Evolutionary conservation across 2,888 invertebrate genomes (phyloP), one percentile per base, ranked within the genome.

Genomic region (Kuschelorhynchus macadamiae): DNA sequence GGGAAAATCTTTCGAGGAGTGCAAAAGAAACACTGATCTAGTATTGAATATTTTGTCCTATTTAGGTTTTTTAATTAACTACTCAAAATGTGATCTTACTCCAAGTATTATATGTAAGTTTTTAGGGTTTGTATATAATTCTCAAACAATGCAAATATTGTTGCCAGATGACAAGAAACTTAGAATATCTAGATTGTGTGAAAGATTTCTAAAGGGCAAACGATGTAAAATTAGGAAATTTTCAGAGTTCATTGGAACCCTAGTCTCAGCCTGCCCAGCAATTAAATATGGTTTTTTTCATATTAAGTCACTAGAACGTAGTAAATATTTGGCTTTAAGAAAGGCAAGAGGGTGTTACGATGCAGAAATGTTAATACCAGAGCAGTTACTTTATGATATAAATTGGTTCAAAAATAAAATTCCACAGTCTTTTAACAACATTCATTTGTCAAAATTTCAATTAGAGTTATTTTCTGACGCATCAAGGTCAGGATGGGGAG

Each of bases 381-480:
- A 32, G 17, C 9, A 14, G 30, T n/a, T 73, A 41, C 9, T 8
- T 33, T 16, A 30, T 16, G 76, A 76, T 18, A 46, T 76, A 17
- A 57, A 46, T 16, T 76, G 74, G 75, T 76, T 72, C 74, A 32
- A 18, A 7, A 63, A 41, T 11, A 70, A 75, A 21, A n/a, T 33
- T n/a, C n/a, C n/a, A 2, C 18, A 36, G 17, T 16, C 61, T 9
- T 14, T 4, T 12, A 49, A 50, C 12, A 11, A 21, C 16, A 30
- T 52, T 12, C 30, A 72, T 72, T n/a, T 9, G 7, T 7, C 9
- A 18, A 32, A 16, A 11, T 65, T 52, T 47, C 11, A 41, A 14
- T 20, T 39, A 33, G 30, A 62, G 61, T 71, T 74, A 25, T 76
- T 60, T 55, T 66, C 73, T 11, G 75, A 75, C 46, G 74, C 74